Evolutionary conservation across 2,113 vertebrate genomes (phyloP), one percentile per base, ranked within the genome.

Genomic region (Reinhardtius hippoglossoides): DNA sequence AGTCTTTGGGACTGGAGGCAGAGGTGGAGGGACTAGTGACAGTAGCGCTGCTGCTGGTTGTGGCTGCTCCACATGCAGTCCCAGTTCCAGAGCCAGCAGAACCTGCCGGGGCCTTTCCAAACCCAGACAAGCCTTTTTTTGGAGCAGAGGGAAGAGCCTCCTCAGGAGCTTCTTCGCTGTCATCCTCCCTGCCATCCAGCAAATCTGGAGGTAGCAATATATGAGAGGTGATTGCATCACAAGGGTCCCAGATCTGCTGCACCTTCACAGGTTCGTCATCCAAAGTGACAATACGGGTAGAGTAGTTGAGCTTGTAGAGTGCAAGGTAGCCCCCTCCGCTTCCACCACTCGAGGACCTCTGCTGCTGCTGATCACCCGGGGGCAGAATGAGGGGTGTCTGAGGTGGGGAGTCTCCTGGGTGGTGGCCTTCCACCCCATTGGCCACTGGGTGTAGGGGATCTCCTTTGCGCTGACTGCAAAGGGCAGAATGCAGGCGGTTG

Each of bases 291-390:
- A 99, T 97, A 65, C 97, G 95, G 55, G 97, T 98, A 79, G 97
- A 95, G 93, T 98, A 99, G 94, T 99, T 99, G 87, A 99, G 97
- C 86, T 98, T 99, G 90, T 98, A 99, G 88, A 99, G 96, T 13
- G 97, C 95, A 74, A 99, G 94, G 87, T 98, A 99, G 50, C 98
- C 97, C 54, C 97, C 98, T 67, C 92, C 93, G 2, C 85, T 86
- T 26, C 87, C 81, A 14, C 89, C 76, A n/a, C 71, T 88, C 3
- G 71, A 67, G 8, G 87, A 63, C 70, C 89, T 83, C 63, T 82
- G 87, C 87, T 95, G 96, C 84, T 95, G 96, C 37, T 91, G 89
- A 65, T 96, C 95, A 68, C 95, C 96, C 0, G 97, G 96, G 0
- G 97, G 97, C 86, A 98, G 95, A 84, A 98, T 98, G 88, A 99